Evolutionary conservation across 2,113 vertebrate species (phyloP), one percentile per base, ranked within the genome.

Genomic region (Tyto alba): DNA sequence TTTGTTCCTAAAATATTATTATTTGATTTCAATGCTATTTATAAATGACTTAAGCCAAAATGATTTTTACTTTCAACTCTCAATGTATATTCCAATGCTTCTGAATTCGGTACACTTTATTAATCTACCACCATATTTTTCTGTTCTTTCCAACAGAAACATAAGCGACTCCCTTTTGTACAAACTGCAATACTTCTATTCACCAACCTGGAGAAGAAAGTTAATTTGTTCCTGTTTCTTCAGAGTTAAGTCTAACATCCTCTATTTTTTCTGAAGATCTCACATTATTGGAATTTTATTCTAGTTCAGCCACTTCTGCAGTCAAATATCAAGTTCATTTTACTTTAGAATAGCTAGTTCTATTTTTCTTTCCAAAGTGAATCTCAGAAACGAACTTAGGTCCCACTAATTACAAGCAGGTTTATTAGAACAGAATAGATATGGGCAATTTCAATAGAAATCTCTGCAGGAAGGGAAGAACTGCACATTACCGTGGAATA

Each of bases 1-100:
- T 89, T 97, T 97, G 34, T 62, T 95, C 93, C 92, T 84, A 93
- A 92, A 96, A 91, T 66, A 71, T 20, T 22, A 87, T 95, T 95
- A 77, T 71, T 92, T 95, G 77, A 84, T 86, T 95, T 96, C 92
- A 93, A 36, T 78, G 89, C 22, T 95, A 88, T 92, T 97, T 89
- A 93, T 87, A 96, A 94, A 62, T 88, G 48, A 95, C 34, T 88
- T 96, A 78, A 96, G 83, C 60, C 20, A 53, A 92, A 96, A 89
- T 13, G 25, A 60, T 48, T 91, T 93, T 75, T 82, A 82, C 41
- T 69, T 92, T 83, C 71, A 95, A 67, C 41, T 85, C 72, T 62
- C 27, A 23, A 43, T 25, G 38, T 38, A n/a, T 45, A 62, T 68
- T 59, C 55, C 59, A 93, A 27, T 7, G 76, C 38, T 80, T 90